Evolutionary conservation across 1,140 invertebrate species (phyloP), one percentile per base, ranked within the genome.

Genomic region (Aphelinus certus): DNA sequence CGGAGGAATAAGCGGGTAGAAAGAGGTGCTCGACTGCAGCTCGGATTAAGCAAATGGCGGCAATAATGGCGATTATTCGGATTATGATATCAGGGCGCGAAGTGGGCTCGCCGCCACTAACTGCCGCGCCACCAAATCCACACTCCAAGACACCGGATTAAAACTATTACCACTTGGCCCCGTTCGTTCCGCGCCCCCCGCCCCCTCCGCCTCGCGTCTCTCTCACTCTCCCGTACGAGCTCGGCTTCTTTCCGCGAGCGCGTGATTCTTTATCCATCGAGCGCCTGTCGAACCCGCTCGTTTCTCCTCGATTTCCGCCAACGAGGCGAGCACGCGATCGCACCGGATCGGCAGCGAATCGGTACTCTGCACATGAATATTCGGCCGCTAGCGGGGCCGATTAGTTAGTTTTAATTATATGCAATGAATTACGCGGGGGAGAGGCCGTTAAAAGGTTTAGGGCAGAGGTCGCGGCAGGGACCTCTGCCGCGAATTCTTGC

Each of bases 51-150:
- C 82, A 87, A 88, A 88, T 87, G 84, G 83, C 81, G 81, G 85
- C 86, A 88, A 87, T 88, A 88, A 88, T 86, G 85, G 86, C 85
- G 86, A 88, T 88, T 88, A 88, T 87, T 88, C 83, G 87, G 87
- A 87, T 88, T 88, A 88, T 88, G 85, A 88, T 88, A 88, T 88
- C 85, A 88, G 85, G 80, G 84, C 83, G 86, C 82, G 83, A 87
- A 88, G 84, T 85, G 80, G 84, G 82, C 82, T 82, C 83, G 79
- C 76, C 83, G 80, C 85, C 82, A 82, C 82, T 88, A 88, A 88
- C 86, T 85, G 83, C 51, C 82, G 80, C 82, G 74, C 80, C 82
- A 76, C 83, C 83, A 88, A 88, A 88, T 88, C 87, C 87, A 53
- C 4, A 87, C 83, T 85, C 83, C 83, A 87, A 88, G 87, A 87